A percentile compares a stretch with the other conserved stretches of the same genome.
phyloP scores from a whole-genome alignment of 2,113 vertebrate species.

The Rattus norvegicus region DNA sequence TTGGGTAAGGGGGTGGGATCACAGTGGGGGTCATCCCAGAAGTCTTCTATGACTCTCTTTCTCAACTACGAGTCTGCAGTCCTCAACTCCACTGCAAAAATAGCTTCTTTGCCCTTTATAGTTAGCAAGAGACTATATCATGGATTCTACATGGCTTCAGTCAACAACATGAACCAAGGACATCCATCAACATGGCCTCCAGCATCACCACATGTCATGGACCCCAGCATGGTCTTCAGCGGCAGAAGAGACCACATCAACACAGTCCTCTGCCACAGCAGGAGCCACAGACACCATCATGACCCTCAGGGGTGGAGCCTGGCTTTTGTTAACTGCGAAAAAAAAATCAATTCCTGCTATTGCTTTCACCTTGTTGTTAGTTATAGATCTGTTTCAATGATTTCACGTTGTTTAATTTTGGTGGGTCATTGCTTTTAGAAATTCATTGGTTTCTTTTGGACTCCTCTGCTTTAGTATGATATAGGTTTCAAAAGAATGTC shows the following conservation, averaged over 20 bases:
- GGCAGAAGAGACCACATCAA: not conserved
- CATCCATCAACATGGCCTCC: not conserved
- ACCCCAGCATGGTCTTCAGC: not conserved
- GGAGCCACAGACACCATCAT: not conserved
- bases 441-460: not conserved
- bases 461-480: not conserved
- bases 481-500: not conserved
- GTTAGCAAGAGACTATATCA: not conserved
- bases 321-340: not conserved
- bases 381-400: not conserved
- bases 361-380: not conserved
- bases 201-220: not conserved
- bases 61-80: not conserved
- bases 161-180: not conserved
- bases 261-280: not conserved
- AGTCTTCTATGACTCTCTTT: not conserved
- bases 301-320: no score
- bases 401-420: not conserved
- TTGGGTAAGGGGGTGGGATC: no score
- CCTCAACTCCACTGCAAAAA: not conserved
- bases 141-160: not conserved
- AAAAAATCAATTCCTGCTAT: not conserved
- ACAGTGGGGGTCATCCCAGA: not conserved
- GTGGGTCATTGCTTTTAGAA: not conserved
- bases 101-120: not conserved